A percentile compares a stretch with the other conserved stretches of the same genome.
These are phyloP conservation scores for Pygoscelis adeliae DNA, from an alignment of 2,113 vertebrate species.

Conservation along the genomic window DNA sequence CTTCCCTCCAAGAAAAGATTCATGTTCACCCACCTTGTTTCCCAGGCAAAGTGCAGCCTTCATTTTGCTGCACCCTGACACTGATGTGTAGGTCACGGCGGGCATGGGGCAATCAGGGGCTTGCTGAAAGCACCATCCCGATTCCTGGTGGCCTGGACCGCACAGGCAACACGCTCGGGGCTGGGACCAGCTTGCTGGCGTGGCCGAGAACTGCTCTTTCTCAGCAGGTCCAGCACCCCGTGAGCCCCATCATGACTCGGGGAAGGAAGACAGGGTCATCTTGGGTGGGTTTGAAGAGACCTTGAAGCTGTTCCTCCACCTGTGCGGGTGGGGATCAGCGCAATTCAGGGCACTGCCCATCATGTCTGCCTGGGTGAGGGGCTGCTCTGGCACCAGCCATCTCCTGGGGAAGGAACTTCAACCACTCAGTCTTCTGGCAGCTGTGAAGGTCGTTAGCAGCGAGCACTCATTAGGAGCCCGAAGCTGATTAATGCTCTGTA, in stretches of 20 bases:
- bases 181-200: background rate
- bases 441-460: background rate
- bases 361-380: rapidly evolving
- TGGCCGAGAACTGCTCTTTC: background rate
- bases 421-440: background rate
- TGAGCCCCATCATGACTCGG: background rate
- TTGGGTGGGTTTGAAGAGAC: background rate
- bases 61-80: background rate
- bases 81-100: rapidly evolving
- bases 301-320: background rate
- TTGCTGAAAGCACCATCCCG: background rate
- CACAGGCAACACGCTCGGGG: rapidly evolving
- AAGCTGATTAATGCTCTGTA: background rate
- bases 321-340: background rate
- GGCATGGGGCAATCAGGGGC: background rate
- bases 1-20: background rate
- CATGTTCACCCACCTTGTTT: background rate
- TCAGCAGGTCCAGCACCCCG: background rate
- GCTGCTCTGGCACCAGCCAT: background rate
- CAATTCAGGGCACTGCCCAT: background rate
- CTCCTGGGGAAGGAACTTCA: background rate
- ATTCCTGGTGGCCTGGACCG: background rate
- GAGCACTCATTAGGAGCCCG: background rate
- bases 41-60: background rate
- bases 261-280: background rate